phyloP scores from a whole-genome alignment of 2,113 vertebrate species.

The Phrynocephalus versicolor region DNA sequence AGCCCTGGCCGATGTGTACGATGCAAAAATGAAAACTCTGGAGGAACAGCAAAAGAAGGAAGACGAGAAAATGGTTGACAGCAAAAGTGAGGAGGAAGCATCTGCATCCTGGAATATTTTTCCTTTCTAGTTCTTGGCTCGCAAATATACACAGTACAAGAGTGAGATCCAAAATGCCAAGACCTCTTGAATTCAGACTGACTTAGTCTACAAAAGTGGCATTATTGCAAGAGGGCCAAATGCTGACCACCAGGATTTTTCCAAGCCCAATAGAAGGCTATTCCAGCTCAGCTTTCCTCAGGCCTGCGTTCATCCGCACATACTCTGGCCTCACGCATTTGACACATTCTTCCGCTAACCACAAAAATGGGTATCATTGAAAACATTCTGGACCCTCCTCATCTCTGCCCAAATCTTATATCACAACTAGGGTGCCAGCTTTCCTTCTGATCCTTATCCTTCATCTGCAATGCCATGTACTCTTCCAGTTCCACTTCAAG shows the following conservation, averaged over 20 bases:
- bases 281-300: neutral
- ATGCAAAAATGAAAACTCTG: slow-evolving; percentile 84
- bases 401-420: neutral
- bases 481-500: too few species aligned
- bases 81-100: slow-evolving; percentile 75
- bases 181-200: neutral
- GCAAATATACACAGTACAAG: neutral
- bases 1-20: slow-evolving; percentile 85
- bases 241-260: neutral
- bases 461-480: neutral
- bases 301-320: neutral
- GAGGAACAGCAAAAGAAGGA: slow-evolving; percentile 83
- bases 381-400: neutral
- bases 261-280: neutral
- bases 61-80: slow-evolving; percentile 66
- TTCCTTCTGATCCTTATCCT: neutral
- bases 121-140: neutral
- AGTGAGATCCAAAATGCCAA: neutral
- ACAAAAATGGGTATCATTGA: neutral
- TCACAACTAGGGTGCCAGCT: neutral
- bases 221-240: neutral
- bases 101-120: neutral
- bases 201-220: neutral
- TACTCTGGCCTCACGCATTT: neutral
- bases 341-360: neutral